These are phyloP conservation scores for Chromoteleia sp. DNA, from an alignment of 2,888 invertebrate species.

Conservation along the genomic window DNA sequence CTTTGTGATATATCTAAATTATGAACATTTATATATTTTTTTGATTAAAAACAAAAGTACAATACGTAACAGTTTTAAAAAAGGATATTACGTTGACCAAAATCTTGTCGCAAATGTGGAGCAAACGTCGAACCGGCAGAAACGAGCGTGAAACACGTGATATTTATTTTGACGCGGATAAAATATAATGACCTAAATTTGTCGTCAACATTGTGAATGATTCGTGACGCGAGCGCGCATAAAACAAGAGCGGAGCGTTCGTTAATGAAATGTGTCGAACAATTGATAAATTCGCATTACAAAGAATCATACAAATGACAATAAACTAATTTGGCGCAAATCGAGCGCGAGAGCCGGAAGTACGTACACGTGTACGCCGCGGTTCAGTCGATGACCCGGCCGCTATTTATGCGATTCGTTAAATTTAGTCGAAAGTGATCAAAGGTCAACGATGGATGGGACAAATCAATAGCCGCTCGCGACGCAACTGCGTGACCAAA, in stretches of 20 bases:
- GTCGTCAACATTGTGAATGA: conserved; percentile 42
- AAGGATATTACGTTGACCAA: too few species aligned
- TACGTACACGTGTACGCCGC: not conserved
- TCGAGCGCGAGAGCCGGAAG: conserved; percentile 66
- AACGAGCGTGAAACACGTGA: conserved; percentile 10
- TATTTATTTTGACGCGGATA: conserved; percentile 42
- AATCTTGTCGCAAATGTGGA: conserved; percentile 18
- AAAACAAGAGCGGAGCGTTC: conserved; percentile 24
- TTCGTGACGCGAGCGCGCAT: conserved; percentile 13
- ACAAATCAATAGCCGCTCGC: conserved; percentile 72
- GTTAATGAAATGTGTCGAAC: conserved; percentile 58
- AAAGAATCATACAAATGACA: conserved; percentile 66
- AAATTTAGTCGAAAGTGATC: conserved; percentile 79
- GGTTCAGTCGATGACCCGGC: conserved; percentile 75
- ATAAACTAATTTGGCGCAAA: conserved; percentile 71
- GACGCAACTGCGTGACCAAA: conserved; percentile 74
- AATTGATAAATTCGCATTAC: conserved; percentile 64
- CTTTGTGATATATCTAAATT: too few species aligned
- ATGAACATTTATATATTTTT: too few species aligned
- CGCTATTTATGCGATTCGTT: conserved; percentile 79
- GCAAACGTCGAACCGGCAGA: not conserved
- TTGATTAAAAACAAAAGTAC: too few species aligned
- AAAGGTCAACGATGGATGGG: conserved; percentile 73
- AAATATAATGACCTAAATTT: conserved; percentile 54
- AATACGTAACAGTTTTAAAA: too few species aligned